Evolutionary conservation across 37 sponge, comb jelly and placozoan genomes (phyloP), one percentile per base, ranked within the genome.

Genomic region (Chondrosia reniformis): DNA sequence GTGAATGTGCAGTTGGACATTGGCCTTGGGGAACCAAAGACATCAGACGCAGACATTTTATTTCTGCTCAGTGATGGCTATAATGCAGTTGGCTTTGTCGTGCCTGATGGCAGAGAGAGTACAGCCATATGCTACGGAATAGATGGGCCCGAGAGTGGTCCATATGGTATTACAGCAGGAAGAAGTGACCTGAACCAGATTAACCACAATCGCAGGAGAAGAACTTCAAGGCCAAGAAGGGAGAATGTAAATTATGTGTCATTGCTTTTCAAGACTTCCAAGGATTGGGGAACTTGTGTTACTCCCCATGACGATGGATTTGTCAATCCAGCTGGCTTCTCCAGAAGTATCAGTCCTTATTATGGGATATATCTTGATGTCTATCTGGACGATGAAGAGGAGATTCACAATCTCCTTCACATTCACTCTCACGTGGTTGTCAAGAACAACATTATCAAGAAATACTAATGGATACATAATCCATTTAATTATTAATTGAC

Each of bases 311-410:
- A 15, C 15, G 25, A 6, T 40, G 43, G 43, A 1, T 37, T 39
- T 25, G 25, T 69, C 13, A 69, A 69, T 39, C 25, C 72, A 0
- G 15, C 24, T 15, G 43, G 4, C 22, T 69, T 25, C 42, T 15
- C 1, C 24, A 34, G 41, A 13, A 40, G 1, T 1, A 2, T 69
- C 42, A 44, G 42, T 39, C 13, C 72, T 19, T 24, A 37, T 2
- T 17, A 44, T 9, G 43, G 40, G n/a, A 21, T 69, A 21, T 69
- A 25, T 25, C 72, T 69, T 3, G 72, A 69, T 69, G 72, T 69
- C 25, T 69, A 69, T 44, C 41, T 69, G 42, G 72, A 69, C 41
- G 36, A 69, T 7, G 72, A 69, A 38, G 43, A 69, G 43, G 72
- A 69, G 25, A 13, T 21, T 21, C 72, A 69, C 10, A 34, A 69